Conservation (phyloP, 2,797 vertebrate genomes). For the Syndactyla subalaris region DNA sequence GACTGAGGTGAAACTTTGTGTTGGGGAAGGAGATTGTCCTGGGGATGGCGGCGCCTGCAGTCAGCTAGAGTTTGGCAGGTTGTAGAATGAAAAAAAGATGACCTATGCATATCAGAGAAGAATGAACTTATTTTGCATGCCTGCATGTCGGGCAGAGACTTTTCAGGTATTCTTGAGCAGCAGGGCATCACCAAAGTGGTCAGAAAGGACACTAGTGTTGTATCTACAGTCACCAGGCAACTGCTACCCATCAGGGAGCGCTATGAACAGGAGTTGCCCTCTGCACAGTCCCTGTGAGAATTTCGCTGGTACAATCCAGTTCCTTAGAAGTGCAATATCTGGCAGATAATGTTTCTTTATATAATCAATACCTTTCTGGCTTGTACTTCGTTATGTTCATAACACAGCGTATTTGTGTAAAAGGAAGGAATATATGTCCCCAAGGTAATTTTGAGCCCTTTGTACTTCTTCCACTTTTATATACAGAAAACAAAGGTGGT, state of each 20-base stretch:
- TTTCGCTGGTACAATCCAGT: neutral
- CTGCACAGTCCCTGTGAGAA: neutral
- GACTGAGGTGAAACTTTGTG: accelerated
- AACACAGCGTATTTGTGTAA: neutral
- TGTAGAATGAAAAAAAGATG: neutral
- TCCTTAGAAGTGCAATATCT: neutral
- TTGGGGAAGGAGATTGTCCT: neutral
- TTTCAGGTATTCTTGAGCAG: neutral
- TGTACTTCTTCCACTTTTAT: neutral
- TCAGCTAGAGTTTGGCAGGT: neutral
- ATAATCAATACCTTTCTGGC: neutral
- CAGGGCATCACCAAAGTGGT: neutral
- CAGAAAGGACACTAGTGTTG: neutral
- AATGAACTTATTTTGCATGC: neutral
- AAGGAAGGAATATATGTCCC: neutral
- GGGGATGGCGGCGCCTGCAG: neutral
- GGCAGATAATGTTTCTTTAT: neutral
- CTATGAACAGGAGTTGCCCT: neutral
- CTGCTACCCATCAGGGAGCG: neutral
- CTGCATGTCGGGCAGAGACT: neutral
- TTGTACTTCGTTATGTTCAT: neutral
- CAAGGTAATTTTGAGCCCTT: neutral
- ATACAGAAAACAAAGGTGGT: neutral
- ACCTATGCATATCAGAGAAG: neutral
- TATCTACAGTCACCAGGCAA: neutral